Evolutionary conservation across 1,140 invertebrate genomes (phyloP), one percentile per base, ranked within the genome.

Genomic region (Dinoponera quadriceps): DNA sequence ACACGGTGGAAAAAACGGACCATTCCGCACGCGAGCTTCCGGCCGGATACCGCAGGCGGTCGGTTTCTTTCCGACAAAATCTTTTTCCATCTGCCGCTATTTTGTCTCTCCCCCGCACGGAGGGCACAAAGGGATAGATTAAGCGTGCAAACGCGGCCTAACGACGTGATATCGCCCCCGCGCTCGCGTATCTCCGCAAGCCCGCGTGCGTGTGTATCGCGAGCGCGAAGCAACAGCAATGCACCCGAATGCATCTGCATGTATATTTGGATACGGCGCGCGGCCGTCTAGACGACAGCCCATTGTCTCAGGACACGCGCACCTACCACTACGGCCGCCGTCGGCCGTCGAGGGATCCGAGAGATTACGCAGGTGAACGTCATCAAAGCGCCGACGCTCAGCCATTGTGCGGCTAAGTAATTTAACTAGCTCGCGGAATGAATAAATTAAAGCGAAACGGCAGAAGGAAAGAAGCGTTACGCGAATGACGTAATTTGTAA

Each of bases 301-400:
- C 38, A 86, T 86, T 86, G 84, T 86, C 78, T 71, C 57, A 48
- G 62, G 38, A 82, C 83, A 86, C 75, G 75, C 75, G 55, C 74
- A 55, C 29, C 66, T 51, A 44, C 54, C 49, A n/a, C 5, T 7
- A 7, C 33, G 2, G 33, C 7, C 33, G 7, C 38, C 38, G 38
- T 44, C 38, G n/a, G 38, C 38, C 38, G 22, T 13, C 66, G 20
- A 25, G 62, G 55, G 38, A 63, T 51, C 63, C 13, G 66, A 85
- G 66, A 85, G 59, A 85, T 85, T 81, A 85, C 66, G 16, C 11
- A 18, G 38, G 55, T 13, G 13, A 65, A 72, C 73, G 29, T 86
- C 69, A 65, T 81, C 85, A 85, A 85, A 85, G 66, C 74, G 33
- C 38, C n/a, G n/a, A 51, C 18, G 33, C 68, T 65, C 66, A 18